A percentile compares a stretch with the other conserved stretches of the same genome.
Conservation (phyloP, 2,113 vertebrate species). For the Otus sunia region DNA sequence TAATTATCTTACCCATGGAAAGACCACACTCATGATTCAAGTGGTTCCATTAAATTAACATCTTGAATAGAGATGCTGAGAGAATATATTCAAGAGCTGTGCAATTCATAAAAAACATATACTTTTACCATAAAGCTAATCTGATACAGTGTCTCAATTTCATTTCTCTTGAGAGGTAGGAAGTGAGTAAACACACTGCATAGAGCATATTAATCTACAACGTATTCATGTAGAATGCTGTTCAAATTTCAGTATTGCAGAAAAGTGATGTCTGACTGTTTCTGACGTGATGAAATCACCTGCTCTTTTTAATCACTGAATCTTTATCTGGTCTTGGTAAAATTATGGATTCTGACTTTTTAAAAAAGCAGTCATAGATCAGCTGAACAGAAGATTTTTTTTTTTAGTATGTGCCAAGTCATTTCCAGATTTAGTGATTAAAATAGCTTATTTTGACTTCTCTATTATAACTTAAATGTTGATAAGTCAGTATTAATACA, state of each 20-base stretch:
- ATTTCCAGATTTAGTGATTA: not conserved
- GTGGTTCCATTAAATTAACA: constrained; percentile 34
- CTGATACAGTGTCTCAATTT: not conserved
- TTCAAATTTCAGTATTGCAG: not conserved
- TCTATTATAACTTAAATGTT: not conserved
- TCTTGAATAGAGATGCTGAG: not conserved
- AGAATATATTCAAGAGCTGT: not conserved
- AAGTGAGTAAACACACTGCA: not conserved
- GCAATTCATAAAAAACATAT: not conserved
- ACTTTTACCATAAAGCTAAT: not conserved
- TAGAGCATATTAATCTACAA: not conserved
- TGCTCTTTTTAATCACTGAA: not conserved
- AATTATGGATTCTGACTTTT: not conserved
- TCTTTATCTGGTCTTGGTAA: not conserved
- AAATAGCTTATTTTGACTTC: not conserved
- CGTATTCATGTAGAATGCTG: not conserved
- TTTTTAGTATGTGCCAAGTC: not conserved
- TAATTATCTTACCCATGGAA: constrained; percentile 56
- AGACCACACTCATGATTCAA: constrained; percentile 40
- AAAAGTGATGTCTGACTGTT: not conserved
- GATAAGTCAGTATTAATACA: not conserved
- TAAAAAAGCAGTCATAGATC: not conserved
- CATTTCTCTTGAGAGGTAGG: not conserved
- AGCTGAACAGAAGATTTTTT: not conserved
- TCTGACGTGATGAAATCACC: not conserved